Evolutionary conservation across 2,888 invertebrate genomes (phyloP), one percentile per base, ranked within the genome.

Genomic region (Pachydiplax longipennis): DNA sequence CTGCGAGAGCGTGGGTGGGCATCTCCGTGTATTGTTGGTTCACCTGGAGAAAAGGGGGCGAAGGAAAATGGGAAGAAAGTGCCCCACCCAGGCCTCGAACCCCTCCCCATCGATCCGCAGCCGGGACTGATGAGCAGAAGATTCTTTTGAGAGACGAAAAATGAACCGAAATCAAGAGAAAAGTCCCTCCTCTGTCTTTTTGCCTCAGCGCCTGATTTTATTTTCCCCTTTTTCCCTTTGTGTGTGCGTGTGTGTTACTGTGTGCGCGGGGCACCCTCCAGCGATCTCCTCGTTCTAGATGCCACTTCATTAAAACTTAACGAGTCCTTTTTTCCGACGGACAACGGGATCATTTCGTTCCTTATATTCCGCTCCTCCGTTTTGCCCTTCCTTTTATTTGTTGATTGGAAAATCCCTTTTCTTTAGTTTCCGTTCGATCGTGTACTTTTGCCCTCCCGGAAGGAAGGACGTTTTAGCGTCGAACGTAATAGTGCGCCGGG

Each of bases 261-360:
- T 53, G 53, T 53, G 53, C 53, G 15, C 48, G 25, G 40, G 40
- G n/a, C 44, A 44, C 44, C 10, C 44, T 44, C 44, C 44, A 10
- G 44, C 44, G 44, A 4, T 44, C 44, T 31, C 73, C 25, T 73
- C 73, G 8, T 73, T 73, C 73, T 13, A 12, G 73, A 73, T 73
- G n/a, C 73, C 73, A 73, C 25, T 73, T 73, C 73, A 73, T 73
- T 73, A 73, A 73, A 73, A 73, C 73, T 73, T 73, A 81, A 81
- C n/a, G 81, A 40, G 81, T 40, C 18, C 15, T 81, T 81, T 25
- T 35, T 37, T 81, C 40, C 5, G 40, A 22, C 37, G 37, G 37
- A 81, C 81, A 81, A 40, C 81, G 37, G 40, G 81, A 40, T 40
- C 40, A 40, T 40, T 81, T 22, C 81, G 37, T 5, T 18, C 81